phyloP scores from a whole-genome alignment of 2,113 vertebrate species.

The Nothobranchius furzeri region DNA sequence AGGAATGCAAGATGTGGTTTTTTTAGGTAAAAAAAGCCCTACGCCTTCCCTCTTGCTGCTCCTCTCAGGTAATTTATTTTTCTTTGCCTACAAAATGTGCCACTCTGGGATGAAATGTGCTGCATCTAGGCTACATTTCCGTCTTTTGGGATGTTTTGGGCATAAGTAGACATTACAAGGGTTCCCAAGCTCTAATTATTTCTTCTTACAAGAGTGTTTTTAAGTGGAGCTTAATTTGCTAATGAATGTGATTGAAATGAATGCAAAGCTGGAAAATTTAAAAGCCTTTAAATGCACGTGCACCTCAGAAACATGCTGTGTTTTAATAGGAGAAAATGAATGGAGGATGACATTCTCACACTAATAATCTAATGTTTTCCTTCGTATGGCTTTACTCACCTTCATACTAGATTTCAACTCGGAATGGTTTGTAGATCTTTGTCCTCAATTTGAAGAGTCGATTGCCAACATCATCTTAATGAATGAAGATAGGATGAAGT shows the following conservation, averaged over 20 bases:
- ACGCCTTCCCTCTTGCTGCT: conserved; percentile 5
- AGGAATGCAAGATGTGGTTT: conserved; percentile 46
- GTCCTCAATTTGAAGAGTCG: no score
- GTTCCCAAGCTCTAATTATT: conserved; percentile 15
- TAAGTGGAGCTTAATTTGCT: conserved; percentile 35
- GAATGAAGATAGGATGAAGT: no score
- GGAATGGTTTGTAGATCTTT: no score
- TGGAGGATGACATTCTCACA: neutral
- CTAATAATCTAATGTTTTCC: neutral
- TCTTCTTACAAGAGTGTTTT: conserved; percentile 26
- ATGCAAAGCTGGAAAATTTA: conserved; percentile 9
- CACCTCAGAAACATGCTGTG: neutral
- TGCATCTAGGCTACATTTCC: conserved; percentile 27
- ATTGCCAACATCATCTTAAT: no score
- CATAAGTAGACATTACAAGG: conserved; percentile 44
- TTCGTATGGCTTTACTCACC: no score
- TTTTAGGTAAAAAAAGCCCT: conserved; percentile 22
- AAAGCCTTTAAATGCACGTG: conserved; percentile 7
- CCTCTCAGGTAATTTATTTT: conserved; percentile 63
- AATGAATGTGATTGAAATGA: conserved; percentile 38
- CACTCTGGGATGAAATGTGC: conserved; percentile 50
- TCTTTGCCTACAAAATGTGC: conserved; percentile 62
- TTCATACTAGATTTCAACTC: no score
- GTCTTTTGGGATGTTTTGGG: conserved; percentile 32
- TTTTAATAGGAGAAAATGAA: neutral